These are phyloP conservation scores for Portevinia maculata DNA, from an alignment of 2,888 invertebrate genomes.

Conservation along the genomic window DNA sequence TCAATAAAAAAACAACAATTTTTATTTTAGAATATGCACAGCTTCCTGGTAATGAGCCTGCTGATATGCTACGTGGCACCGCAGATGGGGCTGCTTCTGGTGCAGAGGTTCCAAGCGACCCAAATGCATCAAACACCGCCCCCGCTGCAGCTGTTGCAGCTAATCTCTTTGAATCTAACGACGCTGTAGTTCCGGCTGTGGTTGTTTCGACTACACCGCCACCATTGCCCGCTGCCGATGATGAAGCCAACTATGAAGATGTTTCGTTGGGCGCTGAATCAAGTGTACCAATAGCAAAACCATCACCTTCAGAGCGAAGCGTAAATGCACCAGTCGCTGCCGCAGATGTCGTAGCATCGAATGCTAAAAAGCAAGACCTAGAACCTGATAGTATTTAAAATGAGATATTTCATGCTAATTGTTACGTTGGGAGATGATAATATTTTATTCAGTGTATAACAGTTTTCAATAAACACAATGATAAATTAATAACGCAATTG, in stretches of 20 bases:
- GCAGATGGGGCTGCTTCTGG: slow-evolving; percentile 70
- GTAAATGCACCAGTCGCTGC: slow-evolving; percentile 10
- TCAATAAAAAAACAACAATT: neutral
- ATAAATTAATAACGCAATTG: slow-evolving; percentile 49
- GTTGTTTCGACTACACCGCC: slow-evolving; percentile 66
- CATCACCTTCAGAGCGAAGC: slow-evolving; percentile 49
- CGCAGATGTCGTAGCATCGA: slow-evolving; percentile 20
- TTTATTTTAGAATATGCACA: slow-evolving; percentile 63
- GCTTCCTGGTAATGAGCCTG: slow-evolving; percentile 63
- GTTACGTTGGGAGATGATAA: slow-evolving; percentile 63
- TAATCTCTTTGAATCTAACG: slow-evolving; percentile 69
- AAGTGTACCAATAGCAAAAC: slow-evolving; percentile 53
- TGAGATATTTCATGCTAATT: slow-evolving; percentile 48
- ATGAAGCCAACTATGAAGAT: slow-evolving; percentile 66
- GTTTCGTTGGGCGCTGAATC: slow-evolving; percentile 54
- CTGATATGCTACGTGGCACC: slow-evolving; percentile 65
- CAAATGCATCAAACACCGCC: slow-evolving; percentile 36
- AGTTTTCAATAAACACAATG: slow-evolving; percentile 60
- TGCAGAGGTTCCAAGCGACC: slow-evolving; percentile 50
- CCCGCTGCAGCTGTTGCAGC: slow-evolving; percentile 31
- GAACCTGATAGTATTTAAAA: slow-evolving; percentile 50
- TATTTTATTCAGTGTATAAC: slow-evolving; percentile 66
- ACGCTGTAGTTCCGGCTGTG: slow-evolving; percentile 53
- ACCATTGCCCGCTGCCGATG: slow-evolving; percentile 59
- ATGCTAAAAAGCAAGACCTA: slow-evolving; percentile 50